Evolutionary conservation across 2,113 vertebrate species (phyloP), one percentile per base, ranked within the genome.

Genomic region (Istiophorus platypterus): DNA sequence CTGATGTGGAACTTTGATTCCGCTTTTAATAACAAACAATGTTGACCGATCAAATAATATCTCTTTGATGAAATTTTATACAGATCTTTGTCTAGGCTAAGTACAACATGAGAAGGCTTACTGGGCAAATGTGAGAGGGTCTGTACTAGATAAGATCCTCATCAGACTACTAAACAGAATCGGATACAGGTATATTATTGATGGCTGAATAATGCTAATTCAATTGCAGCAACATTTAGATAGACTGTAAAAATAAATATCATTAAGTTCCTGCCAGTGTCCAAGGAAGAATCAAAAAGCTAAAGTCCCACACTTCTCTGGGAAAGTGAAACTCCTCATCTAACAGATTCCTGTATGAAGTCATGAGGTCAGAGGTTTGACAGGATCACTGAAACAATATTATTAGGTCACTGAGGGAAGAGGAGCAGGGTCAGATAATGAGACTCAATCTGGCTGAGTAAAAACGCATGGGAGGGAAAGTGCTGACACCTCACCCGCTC

Each of bases 351-450:
- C 79, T 78, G 67, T 72, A 76, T 79, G 85, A 83, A 85, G 88
- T 86, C 89, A 87, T 47, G 81, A 84, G 92, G 92, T 93, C 86
- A 88, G 87, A 90, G 86, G 89, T 85, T 77, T 88, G 81, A 87
- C 86, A 91, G 90, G 91, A 89, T 89, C 72, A 31, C 91, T 92
- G 87, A 92, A 92, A 93, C 92, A 93, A 94, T 93, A 94, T 94
- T 93, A 94, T 93, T 90, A 90, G 91, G 92, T 92, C 88, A 89
- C 77, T n/a, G 74, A 85, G 90, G 88, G 78, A 89, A 88, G 91
- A 90, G 70, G 81, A 85, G 88, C 63, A 1, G 89, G 90, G 93
- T 93, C 93, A 91, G 61, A 91, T 92, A 92, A 94, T 94, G 94
- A 93, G 92, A 89, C 92, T 92, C 92, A 91, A 92, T 94, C 87